Evolutionary conservation across 2,888 invertebrate species (phyloP), one percentile per base, ranked within the genome.

Genomic region (Troilus luridus): DNA sequence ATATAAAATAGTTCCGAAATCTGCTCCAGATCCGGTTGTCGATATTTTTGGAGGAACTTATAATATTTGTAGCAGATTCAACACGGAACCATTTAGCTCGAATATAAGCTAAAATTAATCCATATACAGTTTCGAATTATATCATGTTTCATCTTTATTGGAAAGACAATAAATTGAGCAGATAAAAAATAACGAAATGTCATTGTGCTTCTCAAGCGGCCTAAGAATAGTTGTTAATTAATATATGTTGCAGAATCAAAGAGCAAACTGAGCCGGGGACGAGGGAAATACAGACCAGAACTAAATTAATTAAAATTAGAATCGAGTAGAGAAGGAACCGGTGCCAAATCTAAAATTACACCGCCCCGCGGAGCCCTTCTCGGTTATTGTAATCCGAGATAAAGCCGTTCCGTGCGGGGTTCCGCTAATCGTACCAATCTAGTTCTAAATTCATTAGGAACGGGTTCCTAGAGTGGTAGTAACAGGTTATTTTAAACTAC

Each of bases 221-320:
- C 41, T 77, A 77, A 77, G 17, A 41, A 77, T 19, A 41, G 8
- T 10, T 77, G 0, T 17, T 41, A 41, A 77, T 19, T 41, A 41
- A 41, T 21, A 77, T 17, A 77, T 14, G 27, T 41, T 41, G 14
- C 14, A 14, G 72, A 17, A 77, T 77, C 72, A 17, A n/a, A 64
- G 64, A 41, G 67, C 10, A 11, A 67, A 6, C 67, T 67, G 62
- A 24, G 85, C 0, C n/a, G 85, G 85, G 56, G 72, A 58, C 54
- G n/a, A 58, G 54, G 54, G n/a, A 58, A 85, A 85, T 54, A 56
- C 85, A 85, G 56, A 85, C 56, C 41, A 85, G 85, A 85, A 56
- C 85, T 85, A 85, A 56, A 85, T 85, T 85, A 85, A 85, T 85
- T 85, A 85, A 85, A 85, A 85, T 81, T 85, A 85, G 85, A 85